Evolutionary conservation across 2,888 invertebrate genomes (phyloP), one percentile per base, ranked within the genome.

Genomic region (Polydrusus cervinus): DNA sequence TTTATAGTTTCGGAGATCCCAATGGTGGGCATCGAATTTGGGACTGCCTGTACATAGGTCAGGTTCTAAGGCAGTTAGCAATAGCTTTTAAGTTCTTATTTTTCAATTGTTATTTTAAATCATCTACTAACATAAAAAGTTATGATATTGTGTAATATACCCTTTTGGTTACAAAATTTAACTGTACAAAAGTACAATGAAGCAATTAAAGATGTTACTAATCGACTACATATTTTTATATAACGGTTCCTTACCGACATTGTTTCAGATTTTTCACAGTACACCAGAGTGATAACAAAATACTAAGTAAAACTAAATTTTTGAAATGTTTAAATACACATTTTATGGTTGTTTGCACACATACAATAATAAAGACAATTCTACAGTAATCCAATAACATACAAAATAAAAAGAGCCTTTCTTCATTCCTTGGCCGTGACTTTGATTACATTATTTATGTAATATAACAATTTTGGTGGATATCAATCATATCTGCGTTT

Each of bases 251-350:
- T 60, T 60, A 60, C 57, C 57, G 38, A 14, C 57, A 60, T 60
- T 60, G 57, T 38, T 60, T n/a, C 11, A 16, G 16, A 38, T 16
- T 60, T 55, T 14, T 55, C 10, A 18, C 57, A 10, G 34, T 38
- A 11, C 38, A 60, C 57, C 38, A 38, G 16, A 60, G 10, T 8
- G 16, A 18, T 34, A 38, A 38, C 38, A 38, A 60, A 60, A 60
- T 38, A 60, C 57, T 60, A 16, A 38, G 16, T 38, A 9, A 60
- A 60, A 60, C 34, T 2, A 10, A 38, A 60, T 38, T 38, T 60
- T 60, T 60, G 38, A 53, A 64, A 51, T 71, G 62, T 71, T 62
- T 62, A 71, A 64, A 71, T 71, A 71, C 51, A 30, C 62, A 47
- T 62, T 43, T 71, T 64, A 51, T 71, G 62, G 71, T 71, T 51